Base-by-base conservation (phyloP, 2,888 invertebrate species). In the Horisme vitalbata region DNA sequence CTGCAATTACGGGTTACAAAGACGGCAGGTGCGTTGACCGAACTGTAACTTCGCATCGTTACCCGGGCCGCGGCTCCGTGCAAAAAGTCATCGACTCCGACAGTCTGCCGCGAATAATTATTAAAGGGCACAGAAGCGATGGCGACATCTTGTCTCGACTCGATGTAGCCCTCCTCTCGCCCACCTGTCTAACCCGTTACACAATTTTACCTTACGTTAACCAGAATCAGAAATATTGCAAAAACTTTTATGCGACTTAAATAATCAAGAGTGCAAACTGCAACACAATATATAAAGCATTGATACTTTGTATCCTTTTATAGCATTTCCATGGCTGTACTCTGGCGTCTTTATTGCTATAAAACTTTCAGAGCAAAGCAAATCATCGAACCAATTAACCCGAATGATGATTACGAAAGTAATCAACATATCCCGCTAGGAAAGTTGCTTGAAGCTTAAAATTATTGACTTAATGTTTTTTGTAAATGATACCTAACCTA, bases 121-220 rank as follows among this genome's bases (percentile, higher is more conserved):
- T 75, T 65, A 76, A 81, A 79, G 76, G 79, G 77, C 77, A 66
- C 68, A 46, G 60, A 45, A 63, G 54, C 57, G 52, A 60, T 73
- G 83, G 83, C 79, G 82, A 79, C 82, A 77, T 77, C 75, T 70
- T 65, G 83, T 81, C 83, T 82, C 72, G 75, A 65, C 70, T 71
- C 59, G 44, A 63, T 55, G 51, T 52, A 49, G 46, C 51, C 56
- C 52, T 53, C 36, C 46, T 55, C 52, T 54, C 46, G 41, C 27
- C 51, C 49, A 36, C 48, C 49, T 52, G 55, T 49, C 52, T 54
- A 37, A 58, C 50, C 63, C 47, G 55, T 55, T 54, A 54, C 35
- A 55, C 52, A 58, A 46, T 15, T 35, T 32, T 31, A 31, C 13
- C 20, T 41, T 32, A 32, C 31, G 14, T 32, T 13, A 37, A n/a